phyloP scores from a whole-genome alignment of 1,140 invertebrate genomes.

The Xylocopa sonorina region DNA sequence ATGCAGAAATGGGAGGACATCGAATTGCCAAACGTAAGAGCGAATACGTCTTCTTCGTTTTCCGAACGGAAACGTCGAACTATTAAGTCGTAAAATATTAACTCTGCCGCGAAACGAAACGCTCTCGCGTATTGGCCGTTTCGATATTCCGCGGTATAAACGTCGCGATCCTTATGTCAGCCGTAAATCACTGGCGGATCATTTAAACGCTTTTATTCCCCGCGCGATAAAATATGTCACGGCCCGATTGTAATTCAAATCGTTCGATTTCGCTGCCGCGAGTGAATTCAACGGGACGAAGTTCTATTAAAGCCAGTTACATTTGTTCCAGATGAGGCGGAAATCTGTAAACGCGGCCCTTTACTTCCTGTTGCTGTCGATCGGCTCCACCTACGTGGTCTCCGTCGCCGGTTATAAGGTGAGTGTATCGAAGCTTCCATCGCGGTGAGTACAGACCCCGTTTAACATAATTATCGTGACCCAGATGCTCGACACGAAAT shows the following conservation, averaged over 20 bases:
- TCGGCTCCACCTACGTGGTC: constrained; percentile 46
- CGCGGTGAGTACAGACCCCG: not conserved
- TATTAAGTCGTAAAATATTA: constrained; percentile 24
- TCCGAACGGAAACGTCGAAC: not conserved
- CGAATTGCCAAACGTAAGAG: not conserved
- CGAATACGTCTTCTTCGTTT: not conserved
- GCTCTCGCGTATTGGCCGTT: not conserved
- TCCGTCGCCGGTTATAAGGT: constrained; percentile 52
- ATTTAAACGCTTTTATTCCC: constrained; percentile 18
- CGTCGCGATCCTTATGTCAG: not conserved
- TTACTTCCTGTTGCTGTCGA: constrained; percentile 51
- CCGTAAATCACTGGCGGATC: constrained; percentile 16
- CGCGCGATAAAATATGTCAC: not conserved
- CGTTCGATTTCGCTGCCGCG: not conserved
- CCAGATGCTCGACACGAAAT: not conserved
- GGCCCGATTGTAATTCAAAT: constrained; percentile 2
- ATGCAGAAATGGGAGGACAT: not conserved
- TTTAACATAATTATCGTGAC: not conserved
- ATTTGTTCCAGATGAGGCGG: constrained; percentile 59
- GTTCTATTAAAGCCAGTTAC: not conserved
- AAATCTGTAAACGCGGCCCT: constrained; percentile 34
- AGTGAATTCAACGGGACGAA: not conserved
- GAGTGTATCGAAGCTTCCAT: constrained; percentile 13
- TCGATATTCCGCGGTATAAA: constrained; percentile 3
- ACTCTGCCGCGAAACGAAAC: not conserved